phyloP scores from a whole-genome alignment of 1,140 invertebrate genomes.

The Cardiocondyla obscurior region DNA sequence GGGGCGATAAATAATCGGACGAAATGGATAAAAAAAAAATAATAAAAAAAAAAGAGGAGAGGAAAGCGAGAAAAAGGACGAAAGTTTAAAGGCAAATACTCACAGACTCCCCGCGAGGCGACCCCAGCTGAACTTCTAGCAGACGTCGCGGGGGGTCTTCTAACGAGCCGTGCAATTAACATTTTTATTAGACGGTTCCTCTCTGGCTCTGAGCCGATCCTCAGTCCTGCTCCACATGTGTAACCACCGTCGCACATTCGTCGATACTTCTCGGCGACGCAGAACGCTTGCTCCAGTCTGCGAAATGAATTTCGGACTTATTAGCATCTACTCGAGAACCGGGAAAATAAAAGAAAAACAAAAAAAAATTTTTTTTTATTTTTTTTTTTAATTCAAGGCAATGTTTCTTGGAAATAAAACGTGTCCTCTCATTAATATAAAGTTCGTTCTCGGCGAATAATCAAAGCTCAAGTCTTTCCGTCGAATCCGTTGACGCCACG shows the following conservation, averaged over 20 bases:
- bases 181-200: conserved; percentile 82
- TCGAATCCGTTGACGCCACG: background rate
- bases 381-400: background rate
- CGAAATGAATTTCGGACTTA: conserved; percentile 56
- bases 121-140: conserved; percentile 81
- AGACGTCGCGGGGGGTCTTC: conserved; percentile 80
- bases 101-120: conserved; percentile 80
- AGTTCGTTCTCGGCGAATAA: background rate
- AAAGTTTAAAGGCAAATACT: conserved; percentile 77
- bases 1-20: conserved; percentile 79
- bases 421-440: background rate
- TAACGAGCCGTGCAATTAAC: conserved; percentile 84
- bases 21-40: conserved; percentile 53
- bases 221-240: conserved; percentile 65
- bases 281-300: conserved; percentile 53
- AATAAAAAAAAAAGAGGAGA: conserved; percentile 28
- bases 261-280: conserved; percentile 60
- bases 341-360: background rate
- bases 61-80: conserved; percentile 58
- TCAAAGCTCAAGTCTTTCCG: too few relatives aligned
- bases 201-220: conserved; percentile 63
- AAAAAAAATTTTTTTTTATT: background rate
- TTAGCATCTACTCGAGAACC: background rate
- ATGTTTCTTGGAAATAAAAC: conserved; percentile 10
- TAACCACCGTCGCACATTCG: conserved; percentile 8